phyloP scores from a whole-genome alignment of 1,140 invertebrate genomes.

The Neodiprion lecontei region DNA sequence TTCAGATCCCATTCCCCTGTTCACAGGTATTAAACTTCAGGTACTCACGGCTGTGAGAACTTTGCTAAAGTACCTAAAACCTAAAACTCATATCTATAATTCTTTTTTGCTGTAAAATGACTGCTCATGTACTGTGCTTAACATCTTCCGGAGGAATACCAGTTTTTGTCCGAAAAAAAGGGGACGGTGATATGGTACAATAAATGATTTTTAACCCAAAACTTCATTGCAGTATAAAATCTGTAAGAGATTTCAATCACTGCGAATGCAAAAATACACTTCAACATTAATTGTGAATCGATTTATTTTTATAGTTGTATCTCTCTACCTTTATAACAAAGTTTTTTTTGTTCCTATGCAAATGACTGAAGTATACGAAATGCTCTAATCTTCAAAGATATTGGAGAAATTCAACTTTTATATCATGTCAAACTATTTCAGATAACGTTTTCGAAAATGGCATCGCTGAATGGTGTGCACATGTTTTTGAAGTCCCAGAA shows the following conservation, averaged over 20 bases:
- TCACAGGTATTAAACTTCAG: neutral
- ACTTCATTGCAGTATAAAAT: conserved; percentile 6
- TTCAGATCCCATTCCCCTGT: conserved; percentile 6
- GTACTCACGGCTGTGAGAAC: no score
- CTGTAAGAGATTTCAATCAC: neutral
- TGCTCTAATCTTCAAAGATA: conserved; percentile 17
- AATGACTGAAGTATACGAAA: conserved; percentile 7
- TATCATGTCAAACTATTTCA: conserved; percentile 52
- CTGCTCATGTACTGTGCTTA: conserved; percentile 72
- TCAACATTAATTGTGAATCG: neutral
- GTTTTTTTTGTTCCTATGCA: conserved; percentile 24
- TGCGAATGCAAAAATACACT: neutral
- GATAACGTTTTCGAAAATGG: conserved; percentile 80
- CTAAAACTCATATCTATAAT: no score
- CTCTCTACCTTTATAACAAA: neutral
- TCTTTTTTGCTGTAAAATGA: conserved; percentile 57
- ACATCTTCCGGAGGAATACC: conserved; percentile 75
- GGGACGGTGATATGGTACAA: conserved; percentile 69
- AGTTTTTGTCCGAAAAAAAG: conserved; percentile 74
- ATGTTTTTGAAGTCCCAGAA: conserved; percentile 81
- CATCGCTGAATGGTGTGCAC: conserved; percentile 84
- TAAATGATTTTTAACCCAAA: conserved; percentile 16
- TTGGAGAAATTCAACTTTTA: conserved; percentile 21
- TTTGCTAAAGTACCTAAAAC: no score
- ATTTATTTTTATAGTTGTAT: no score